These are phyloP conservation scores for Oncorhynchus masou DNA, from an alignment of 2,113 vertebrate species.

Conservation along the genomic window DNA sequence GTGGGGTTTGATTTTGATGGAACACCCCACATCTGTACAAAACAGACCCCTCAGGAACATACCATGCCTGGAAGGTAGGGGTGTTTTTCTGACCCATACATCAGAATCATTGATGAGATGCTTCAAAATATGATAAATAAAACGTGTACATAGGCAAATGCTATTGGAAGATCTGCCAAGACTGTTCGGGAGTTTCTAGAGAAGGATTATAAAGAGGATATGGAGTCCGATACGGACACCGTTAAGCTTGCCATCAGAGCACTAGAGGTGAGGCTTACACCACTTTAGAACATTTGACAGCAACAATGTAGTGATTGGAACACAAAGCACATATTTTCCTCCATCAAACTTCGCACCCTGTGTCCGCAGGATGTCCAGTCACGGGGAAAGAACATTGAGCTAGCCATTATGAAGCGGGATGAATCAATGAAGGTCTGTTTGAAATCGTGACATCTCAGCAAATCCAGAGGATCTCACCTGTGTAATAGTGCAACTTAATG, in stretches of 20 bases:
- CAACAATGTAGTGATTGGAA: not conserved
- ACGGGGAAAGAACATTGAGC: slow-evolving; percentile 50
- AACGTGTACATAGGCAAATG: slow-evolving; percentile 74
- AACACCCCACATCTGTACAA: slow-evolving; percentile 82
- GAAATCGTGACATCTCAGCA: not conserved
- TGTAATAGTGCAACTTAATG: not conserved
- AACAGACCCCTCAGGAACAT: slow-evolving; percentile 85
- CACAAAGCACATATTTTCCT: not conserved
- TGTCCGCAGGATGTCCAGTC: slow-evolving; percentile 80
- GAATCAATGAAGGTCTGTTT: slow-evolving; percentile 78
- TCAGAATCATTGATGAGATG: not conserved
- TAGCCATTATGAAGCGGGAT: slow-evolving; percentile 77
- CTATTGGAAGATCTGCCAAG: slow-evolving; percentile 85
- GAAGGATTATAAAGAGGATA: slow-evolving; percentile 84
- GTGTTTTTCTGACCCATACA: not conserved
- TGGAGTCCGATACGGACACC: slow-evolving; percentile 80
- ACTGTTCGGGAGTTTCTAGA: slow-evolving; percentile 86
- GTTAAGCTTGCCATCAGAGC: slow-evolving; percentile 85
- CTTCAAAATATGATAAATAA: not conserved
- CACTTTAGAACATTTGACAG: not conserved
- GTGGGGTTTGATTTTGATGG: slow-evolving; percentile 87
- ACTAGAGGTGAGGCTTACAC: slow-evolving; percentile 72
- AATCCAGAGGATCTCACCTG: not conserved
- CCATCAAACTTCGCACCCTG: not conserved
- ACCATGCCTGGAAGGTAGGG: slow-evolving; percentile 89